These are phyloP conservation scores for Ibidorhyncha struthersii DNA, from an alignment of 2,113 vertebrate genomes.

Conservation along the genomic window DNA sequence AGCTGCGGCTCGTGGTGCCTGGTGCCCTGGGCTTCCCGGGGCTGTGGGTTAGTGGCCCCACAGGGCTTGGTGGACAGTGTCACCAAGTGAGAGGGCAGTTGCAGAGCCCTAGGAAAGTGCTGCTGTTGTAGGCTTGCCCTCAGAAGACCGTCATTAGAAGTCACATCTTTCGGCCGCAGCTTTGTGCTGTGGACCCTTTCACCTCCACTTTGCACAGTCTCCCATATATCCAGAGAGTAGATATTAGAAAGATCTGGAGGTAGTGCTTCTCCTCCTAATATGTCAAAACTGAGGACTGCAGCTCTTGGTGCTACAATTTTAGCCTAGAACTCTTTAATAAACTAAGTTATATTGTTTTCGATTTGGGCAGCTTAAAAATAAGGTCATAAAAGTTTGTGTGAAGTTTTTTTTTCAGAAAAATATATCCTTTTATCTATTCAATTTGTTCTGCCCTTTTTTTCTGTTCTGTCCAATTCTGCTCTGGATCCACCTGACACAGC, in stretches of 20 bases:
- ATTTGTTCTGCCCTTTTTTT: neutral
- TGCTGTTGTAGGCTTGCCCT: neutral
- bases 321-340: neutral
- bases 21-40: neutral
- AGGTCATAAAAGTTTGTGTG: neutral
- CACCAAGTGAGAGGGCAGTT: neutral
- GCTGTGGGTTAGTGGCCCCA: neutral
- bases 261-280: neutral
- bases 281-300: neutral
- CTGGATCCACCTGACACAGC: neutral
- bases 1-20: neutral
- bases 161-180: neutral
- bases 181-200: neutral
- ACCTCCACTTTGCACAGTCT: accelerated
- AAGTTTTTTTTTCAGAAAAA: neutral
- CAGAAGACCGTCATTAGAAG: neutral
- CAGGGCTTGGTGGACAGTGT: neutral
- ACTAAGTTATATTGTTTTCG: neutral
- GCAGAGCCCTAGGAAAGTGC: neutral
- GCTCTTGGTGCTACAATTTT: neutral
- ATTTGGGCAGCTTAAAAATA: neutral
- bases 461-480: neutral
- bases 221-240: neutral
- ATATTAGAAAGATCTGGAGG: neutral
- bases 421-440: neutral